phyloP scores from a whole-genome alignment of 2,113 vertebrate species.

The Pedionomus torquatus region DNA sequence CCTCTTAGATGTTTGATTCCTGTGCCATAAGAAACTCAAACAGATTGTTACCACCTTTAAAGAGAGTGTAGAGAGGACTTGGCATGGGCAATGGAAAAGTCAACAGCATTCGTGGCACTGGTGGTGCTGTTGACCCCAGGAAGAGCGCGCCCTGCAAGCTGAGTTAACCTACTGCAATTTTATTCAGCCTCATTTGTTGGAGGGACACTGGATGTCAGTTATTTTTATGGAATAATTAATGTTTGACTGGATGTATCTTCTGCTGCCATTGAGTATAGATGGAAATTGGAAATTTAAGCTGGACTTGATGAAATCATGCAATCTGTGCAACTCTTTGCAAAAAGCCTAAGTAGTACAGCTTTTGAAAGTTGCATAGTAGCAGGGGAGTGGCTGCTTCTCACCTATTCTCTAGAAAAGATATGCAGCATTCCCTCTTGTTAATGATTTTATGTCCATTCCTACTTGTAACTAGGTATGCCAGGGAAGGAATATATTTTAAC shows the following conservation, averaged over 20 bases:
- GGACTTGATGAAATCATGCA: background rate
- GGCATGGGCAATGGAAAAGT: background rate
- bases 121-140: background rate
- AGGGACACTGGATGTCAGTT: background rate
- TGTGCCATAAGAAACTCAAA: background rate
- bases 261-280: background rate
- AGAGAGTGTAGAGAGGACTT: background rate
- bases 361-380: background rate
- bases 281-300: background rate
- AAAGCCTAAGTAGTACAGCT: background rate
- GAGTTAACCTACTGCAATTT: background rate
- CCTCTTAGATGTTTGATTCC: slow-evolving; percentile 65
- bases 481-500: background rate
- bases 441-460: background rate
- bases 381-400: background rate
- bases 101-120: background rate
- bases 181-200: background rate
- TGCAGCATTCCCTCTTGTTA: background rate
- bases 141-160: background rate
- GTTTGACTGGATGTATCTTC: background rate
- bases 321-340: background rate
- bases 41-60: background rate
- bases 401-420: background rate
- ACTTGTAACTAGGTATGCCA: background rate
- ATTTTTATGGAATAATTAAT: background rate